phyloP scores from a whole-genome alignment of 2,888 invertebrate species.

The Unio delphinus region DNA sequence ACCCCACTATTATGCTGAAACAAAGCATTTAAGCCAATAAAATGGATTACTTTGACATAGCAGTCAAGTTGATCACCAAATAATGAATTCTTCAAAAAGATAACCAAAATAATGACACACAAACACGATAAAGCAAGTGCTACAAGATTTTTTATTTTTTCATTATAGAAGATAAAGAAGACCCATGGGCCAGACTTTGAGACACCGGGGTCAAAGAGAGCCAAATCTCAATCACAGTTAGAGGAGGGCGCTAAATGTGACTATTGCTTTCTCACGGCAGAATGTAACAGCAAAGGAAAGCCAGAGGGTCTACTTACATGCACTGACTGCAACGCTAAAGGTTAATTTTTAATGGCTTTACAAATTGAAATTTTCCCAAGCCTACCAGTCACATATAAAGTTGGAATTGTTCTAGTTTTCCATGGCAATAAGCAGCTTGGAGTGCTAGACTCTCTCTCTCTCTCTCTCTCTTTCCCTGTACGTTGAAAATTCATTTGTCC shows the following conservation, averaged over 20 bases:
- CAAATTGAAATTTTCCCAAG: not conserved
- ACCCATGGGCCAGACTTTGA: constrained; percentile 65
- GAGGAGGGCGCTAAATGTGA: constrained; percentile 55
- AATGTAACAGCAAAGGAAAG: constrained; percentile 67
- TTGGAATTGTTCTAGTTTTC: not conserved
- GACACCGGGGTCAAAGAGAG: constrained; percentile 15
- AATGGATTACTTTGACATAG: too few relatives aligned
- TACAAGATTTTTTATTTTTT: constrained; percentile 7
- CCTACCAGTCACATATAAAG: not conserved
- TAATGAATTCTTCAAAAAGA: too few relatives aligned
- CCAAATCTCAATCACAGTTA: constrained; percentile 20
- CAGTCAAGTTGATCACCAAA: too few relatives aligned
- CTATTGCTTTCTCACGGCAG: constrained; percentile 64
- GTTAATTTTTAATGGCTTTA: constrained; percentile 33
- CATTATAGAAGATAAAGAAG: constrained; percentile 59
- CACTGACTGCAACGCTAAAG: constrained; percentile 69
- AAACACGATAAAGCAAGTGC: too few relatives aligned
- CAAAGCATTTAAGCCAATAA: too few relatives aligned
- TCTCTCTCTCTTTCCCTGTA: too few relatives aligned
- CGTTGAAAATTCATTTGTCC: too few relatives aligned
- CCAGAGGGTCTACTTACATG: constrained; percentile 66
- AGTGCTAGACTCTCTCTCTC: too few relatives aligned
- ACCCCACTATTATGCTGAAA: too few relatives aligned
- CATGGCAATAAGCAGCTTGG: too few relatives aligned
- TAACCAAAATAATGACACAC: too few relatives aligned